Base-by-base conservation (phyloP, 2,797 vertebrate species). In the Steatocranus sp. region DNA sequence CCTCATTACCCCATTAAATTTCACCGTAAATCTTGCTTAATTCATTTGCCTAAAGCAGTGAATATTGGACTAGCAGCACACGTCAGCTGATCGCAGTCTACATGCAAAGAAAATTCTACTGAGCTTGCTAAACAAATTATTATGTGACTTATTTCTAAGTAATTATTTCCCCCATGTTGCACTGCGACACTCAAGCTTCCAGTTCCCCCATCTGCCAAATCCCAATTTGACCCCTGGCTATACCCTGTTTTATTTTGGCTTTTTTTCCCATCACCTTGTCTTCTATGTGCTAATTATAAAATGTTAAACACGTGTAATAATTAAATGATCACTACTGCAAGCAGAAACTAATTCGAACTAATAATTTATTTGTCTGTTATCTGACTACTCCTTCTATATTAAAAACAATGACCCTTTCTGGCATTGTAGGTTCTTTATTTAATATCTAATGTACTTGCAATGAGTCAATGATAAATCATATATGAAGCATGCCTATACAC, bases 311-410 rank as follows among this genome's bases (percentile, higher is more conserved):
- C 3, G 0, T 63, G 58, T 63, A 63, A 38, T 63, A 63, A 63
- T 38, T 38, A 89, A 88, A 88, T 81, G 18, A 81, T 85, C 15
- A 48, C 50, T 73, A 76, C 82, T 66, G 34, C 17, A 36, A 34
- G 25, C 15, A 74, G 38, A 83, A 78, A 82, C 63, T 38, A 82
- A 86, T 84, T 61, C 80, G 84, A 70, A 46, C 86, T 34, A 86
- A 49, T 23, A 23, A 61, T 77, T 7, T 90, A 54, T 70, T 43
- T 41, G 11, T 49, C 49, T 73, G 4, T 32, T 75, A 51, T 30
- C 43, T 80, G 75, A 84, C 73, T 41, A 83, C 56, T 76, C n/a
- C 41, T 74, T 76, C 46, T 78, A 68, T 80, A 81, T 75, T 68
- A 53, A 83, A 85, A 88, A 43, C 49, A 82, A 58, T 36, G 11